A percentile compares a stretch with the other conserved stretches of the same genome.
These are phyloP conservation scores for Allygus modestus DNA, from an alignment of 2,888 invertebrate genomes.

Conservation along the genomic window DNA sequence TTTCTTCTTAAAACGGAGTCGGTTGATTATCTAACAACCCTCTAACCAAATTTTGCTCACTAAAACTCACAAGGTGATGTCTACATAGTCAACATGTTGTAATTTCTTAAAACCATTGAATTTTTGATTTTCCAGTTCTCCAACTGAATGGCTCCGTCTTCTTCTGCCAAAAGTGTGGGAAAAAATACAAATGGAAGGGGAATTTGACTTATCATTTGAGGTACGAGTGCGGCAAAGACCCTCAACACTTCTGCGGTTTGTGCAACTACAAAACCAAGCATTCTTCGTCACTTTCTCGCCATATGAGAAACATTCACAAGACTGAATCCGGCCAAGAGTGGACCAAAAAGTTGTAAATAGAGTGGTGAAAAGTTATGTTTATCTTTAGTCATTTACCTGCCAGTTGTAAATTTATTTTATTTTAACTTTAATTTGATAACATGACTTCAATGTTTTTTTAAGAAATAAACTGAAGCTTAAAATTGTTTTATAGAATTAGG, in stretches of 20 bases:
- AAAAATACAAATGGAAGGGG: slow-evolving; percentile 77
- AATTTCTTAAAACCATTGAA: neutral
- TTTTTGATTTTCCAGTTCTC: slow-evolving; percentile 8
- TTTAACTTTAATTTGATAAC: too few species aligned
- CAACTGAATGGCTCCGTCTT: slow-evolving; percentile 41
- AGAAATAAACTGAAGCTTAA: too few species aligned
- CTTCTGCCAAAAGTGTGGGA: slow-evolving; percentile 71
- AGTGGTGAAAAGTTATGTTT: neutral
- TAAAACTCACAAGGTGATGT: neutral
- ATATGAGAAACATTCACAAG: slow-evolving; percentile 56
- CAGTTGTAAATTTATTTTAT: too few species aligned
- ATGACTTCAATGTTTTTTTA: too few species aligned
- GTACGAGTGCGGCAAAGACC: slow-evolving; percentile 72
- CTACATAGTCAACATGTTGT: neutral
- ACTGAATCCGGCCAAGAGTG: slow-evolving; percentile 5
- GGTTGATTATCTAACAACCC: too few species aligned
- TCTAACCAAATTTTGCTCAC: too few species aligned
- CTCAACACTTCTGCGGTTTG: slow-evolving; percentile 72
- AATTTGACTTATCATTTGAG: slow-evolving; percentile 76
- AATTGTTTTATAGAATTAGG: too few species aligned
- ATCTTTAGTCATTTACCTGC: too few species aligned
- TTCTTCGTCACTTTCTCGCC: slow-evolving; percentile 40
- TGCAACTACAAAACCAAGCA: slow-evolving; percentile 69
- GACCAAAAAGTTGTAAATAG: neutral
- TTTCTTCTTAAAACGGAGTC: too few species aligned